Evolutionary conservation across 2,113 vertebrate genomes (phyloP).

Genomic region (Vimba vimba): DNA sequence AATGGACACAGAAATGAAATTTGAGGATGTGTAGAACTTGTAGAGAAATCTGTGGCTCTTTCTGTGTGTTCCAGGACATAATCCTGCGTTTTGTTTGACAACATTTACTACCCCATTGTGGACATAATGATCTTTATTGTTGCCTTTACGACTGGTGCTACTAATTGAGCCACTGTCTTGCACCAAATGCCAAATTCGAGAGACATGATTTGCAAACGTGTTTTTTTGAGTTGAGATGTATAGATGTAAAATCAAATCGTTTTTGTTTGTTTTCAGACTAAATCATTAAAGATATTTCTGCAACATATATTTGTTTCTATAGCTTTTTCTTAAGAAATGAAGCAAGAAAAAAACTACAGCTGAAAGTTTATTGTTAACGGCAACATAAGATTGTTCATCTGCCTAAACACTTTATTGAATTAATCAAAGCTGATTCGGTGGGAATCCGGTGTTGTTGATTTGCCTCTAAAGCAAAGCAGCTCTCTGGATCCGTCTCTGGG

Average conservation of each 20-base stretch:
- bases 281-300: constrained; percentile 53
- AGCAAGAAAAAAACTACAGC: background rate
- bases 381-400: constrained; percentile 14
- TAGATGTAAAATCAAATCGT: background rate
- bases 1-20: background rate
- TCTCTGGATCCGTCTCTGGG: background rate
- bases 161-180: constrained; percentile 62
- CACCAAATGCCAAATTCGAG: constrained; percentile 72
- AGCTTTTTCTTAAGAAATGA: background rate
- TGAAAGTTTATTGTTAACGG: background rate
- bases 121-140: constrained; percentile 31
- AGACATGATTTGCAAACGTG: constrained; percentile 21
- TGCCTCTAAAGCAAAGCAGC: background rate
- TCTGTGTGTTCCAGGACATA: constrained; percentile 11
- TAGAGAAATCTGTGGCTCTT: background rate
- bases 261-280: constrained; percentile 43
- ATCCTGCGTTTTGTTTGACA: background rate
- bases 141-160: constrained; percentile 67
- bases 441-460: constrained; percentile 5
- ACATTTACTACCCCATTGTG: background rate
- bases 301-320: constrained; percentile 19
- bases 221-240: constrained; percentile 7
- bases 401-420: background rate
- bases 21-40: background rate
- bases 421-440: background rate